Evolutionary conservation across 2,797 vertebrate genomes (phyloP).

Genomic region (Sitta carolinensis): DNA sequence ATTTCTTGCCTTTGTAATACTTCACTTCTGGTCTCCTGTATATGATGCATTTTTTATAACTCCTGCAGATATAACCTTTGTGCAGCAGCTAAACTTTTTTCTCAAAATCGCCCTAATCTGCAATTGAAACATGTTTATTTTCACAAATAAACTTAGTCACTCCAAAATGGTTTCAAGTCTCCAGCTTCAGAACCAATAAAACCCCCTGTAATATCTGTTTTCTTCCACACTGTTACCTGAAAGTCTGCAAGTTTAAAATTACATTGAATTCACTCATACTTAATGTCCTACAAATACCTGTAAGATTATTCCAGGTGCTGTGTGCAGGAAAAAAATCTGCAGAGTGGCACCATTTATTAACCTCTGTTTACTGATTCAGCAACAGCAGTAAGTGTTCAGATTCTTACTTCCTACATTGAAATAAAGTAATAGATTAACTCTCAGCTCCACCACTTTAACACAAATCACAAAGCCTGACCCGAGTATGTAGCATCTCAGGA

Average conservation of each 20-base stretch:
- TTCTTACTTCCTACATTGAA: background rate
- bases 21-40: background rate
- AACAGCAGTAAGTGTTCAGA: background rate
- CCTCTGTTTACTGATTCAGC: background rate
- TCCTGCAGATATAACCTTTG: background rate
- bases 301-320: background rate
- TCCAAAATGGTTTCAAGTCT: background rate
- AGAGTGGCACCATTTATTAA: background rate
- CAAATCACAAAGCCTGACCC: constrained; percentile 20
- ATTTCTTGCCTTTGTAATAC: background rate
- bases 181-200: background rate
- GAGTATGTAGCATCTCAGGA: constrained; percentile 3
- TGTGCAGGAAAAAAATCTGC: background rate
- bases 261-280: background rate
- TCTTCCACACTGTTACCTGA: background rate
- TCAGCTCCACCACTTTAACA: background rate
- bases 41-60: background rate
- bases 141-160: background rate
- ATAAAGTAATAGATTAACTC: constrained; percentile 26
- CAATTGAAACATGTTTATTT: background rate
- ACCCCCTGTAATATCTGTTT: background rate
- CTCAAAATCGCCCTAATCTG: background rate
- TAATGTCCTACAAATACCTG: background rate
- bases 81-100: background rate
- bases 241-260: background rate